These are phyloP conservation scores for Orcinus orca DNA, from an alignment of 2,113 vertebrate genomes.

Conservation along the genomic window DNA sequence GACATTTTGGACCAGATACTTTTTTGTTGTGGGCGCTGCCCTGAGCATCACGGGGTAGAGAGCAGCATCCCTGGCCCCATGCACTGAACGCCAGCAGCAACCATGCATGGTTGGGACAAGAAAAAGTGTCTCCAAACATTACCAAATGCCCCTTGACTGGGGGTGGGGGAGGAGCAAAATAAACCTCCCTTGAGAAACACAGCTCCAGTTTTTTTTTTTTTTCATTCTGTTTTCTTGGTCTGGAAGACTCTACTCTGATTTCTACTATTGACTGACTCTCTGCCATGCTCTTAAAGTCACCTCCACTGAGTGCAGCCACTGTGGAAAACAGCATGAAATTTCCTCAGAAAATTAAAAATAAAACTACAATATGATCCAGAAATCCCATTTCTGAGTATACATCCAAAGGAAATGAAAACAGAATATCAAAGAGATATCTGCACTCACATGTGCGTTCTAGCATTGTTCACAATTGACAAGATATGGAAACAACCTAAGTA, in stretches of 20 bases:
- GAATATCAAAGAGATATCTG: neutral
- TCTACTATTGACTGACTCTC: neutral
- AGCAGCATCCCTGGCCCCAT: neutral
- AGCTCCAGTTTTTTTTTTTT: neutral
- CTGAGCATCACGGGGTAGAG: rapidly evolving
- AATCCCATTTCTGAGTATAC: neutral
- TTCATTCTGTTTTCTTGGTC: neutral
- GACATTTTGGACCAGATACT: neutral
- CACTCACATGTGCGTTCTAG: neutral
- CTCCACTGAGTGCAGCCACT: neutral
- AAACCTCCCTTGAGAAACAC: neutral
- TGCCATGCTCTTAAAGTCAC: neutral
- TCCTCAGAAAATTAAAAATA: neutral
- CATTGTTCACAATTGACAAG: neutral
- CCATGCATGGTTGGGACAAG: too few relatives aligned
- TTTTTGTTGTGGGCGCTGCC: neutral
- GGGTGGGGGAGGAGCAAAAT: neutral
- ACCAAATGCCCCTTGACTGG: neutral
- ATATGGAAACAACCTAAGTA: neutral
- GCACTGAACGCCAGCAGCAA: neutral
- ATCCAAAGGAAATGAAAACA: neutral
- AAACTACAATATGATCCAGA: neutral
- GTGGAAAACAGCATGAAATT: neutral
- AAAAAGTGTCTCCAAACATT: neutral
- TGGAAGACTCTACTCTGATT: neutral